Evolutionary conservation across 1,140 invertebrate genomes (phyloP).

Genomic region (Ectropis grisescens): DNA sequence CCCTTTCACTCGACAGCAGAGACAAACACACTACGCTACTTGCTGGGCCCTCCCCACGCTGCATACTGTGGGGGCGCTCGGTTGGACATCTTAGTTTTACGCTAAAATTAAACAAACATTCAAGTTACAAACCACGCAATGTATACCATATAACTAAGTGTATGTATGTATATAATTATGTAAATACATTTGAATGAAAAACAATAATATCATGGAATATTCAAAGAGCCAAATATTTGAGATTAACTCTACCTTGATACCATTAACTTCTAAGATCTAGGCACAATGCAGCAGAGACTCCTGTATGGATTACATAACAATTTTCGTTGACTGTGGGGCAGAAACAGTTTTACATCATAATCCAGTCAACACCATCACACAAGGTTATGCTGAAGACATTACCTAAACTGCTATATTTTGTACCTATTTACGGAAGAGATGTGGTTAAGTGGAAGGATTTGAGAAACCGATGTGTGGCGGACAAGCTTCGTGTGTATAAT

Average conservation of each 20-base stretch:
- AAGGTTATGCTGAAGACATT: constrained; percentile 32
- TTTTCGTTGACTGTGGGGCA: constrained; percentile 70
- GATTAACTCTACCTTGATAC: constrained; percentile 70
- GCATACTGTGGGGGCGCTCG: no score
- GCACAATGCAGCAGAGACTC: constrained; percentile 71
- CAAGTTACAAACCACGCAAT: constrained; percentile 67
- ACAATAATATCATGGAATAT: constrained; percentile 70
- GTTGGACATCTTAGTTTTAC: constrained; percentile 62
- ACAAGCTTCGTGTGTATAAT: constrained; percentile 12
- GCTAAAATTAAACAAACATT: constrained; percentile 51
- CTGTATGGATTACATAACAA: constrained; percentile 67
- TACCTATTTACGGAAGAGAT: constrained; percentile 8
- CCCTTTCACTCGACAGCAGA: constrained; percentile 4
- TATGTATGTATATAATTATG: constrained; percentile 63
- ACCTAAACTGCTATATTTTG: constrained; percentile 23
- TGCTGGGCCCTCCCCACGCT: no score
- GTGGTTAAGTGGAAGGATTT: no score
- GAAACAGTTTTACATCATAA: constrained; percentile 31
- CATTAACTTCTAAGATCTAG: constrained; percentile 71
- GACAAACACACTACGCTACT: no score
- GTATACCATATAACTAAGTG: constrained; percentile 69
- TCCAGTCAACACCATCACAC: constrained; percentile 46
- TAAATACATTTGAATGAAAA: constrained; percentile 69
- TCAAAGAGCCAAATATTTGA: constrained; percentile 71
- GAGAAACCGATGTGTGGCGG: no score